Evolutionary conservation across 2,888 invertebrate species (phyloP).

Genomic region (Drosophila helvetica): DNA sequence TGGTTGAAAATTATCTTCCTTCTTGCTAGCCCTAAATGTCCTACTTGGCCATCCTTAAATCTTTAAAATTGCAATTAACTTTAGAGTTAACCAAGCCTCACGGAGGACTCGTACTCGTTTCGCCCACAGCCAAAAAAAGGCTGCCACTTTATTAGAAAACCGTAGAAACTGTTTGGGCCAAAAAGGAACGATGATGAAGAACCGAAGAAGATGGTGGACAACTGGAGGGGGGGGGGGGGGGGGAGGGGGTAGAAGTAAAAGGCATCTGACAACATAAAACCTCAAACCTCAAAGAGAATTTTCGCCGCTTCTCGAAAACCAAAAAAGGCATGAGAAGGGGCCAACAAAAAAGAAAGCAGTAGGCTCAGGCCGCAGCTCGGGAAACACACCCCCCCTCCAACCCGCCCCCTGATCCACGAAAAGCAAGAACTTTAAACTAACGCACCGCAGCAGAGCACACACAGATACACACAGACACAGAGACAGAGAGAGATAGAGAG

Average conservation of each 20-base stretch:
- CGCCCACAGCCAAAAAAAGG: conserved; percentile 44
- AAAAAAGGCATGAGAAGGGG: conserved; percentile 7
- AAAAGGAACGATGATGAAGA: conserved; percentile 24
- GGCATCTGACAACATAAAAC: conserved; percentile 56
- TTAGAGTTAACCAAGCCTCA: conserved; percentile 44
- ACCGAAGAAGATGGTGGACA: conserved; percentile 2
- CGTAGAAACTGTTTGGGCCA: conserved; percentile 35
- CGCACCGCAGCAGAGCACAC: conserved; percentile 29
- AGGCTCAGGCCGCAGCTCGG: conserved; percentile 25
- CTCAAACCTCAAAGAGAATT: conserved; percentile 58
- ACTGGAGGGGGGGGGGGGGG: conserved; percentile 1
- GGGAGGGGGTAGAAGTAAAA: conserved; percentile 8
- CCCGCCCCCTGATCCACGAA: not conserved
- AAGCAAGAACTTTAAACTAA: conserved; percentile 65
- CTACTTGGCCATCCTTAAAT: not conserved
- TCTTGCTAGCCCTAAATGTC: not conserved
- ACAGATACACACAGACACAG: conserved; percentile 22
- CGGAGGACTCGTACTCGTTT: conserved; percentile 32
- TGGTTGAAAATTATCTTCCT: not conserved
- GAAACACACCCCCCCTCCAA: conserved; percentile 9
- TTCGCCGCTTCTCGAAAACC: conserved; percentile 26
- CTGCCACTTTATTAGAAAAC: conserved; percentile 66
- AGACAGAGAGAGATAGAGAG: conserved; percentile 1
- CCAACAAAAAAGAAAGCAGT: conserved; percentile 7
- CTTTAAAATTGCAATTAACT: conserved; percentile 70